These are phyloP conservation scores for Martes martes DNA, from an alignment of 2,113 vertebrate genomes.

Conservation along the genomic window DNA sequence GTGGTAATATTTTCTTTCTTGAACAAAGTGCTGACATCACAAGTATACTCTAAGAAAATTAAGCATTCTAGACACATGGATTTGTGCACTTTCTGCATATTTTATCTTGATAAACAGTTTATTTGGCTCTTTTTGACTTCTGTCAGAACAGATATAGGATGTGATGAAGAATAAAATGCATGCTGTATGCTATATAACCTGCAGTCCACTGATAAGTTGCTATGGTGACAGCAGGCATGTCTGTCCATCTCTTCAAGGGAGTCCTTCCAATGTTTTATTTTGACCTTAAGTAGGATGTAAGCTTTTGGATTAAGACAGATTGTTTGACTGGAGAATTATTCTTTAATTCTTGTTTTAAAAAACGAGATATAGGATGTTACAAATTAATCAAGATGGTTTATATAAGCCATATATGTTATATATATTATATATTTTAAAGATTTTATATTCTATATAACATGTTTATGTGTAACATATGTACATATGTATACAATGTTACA, in stretches of 20 bases:
- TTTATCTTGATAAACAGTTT: background rate
- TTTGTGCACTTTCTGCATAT: background rate
- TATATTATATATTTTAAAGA: background rate
- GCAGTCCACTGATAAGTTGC: rapidly evolving
- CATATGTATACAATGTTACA: background rate
- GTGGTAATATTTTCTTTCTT: background rate
- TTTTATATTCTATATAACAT: background rate
- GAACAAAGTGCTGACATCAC: background rate
- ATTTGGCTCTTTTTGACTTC: background rate
- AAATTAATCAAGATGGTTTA: background rate
- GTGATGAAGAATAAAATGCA: background rate
- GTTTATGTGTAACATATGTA: background rate
- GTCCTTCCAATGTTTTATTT: background rate
- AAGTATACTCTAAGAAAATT: background rate
- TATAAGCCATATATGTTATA: background rate
- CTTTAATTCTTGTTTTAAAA: background rate
- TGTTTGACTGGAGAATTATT: background rate
- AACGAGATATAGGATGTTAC: background rate
- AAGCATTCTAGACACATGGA: background rate
- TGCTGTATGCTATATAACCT: background rate
- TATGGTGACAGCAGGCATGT: background rate
- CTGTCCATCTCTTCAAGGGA: background rate
- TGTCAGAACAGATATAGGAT: background rate
- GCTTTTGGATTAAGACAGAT: background rate
- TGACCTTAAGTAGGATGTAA: background rate